Percentiles rank a stretch among this genome's conserved stretches.
Conservation (phyloP, 2,797 vertebrate genomes). For the Etheostoma perlongum region DNA sequence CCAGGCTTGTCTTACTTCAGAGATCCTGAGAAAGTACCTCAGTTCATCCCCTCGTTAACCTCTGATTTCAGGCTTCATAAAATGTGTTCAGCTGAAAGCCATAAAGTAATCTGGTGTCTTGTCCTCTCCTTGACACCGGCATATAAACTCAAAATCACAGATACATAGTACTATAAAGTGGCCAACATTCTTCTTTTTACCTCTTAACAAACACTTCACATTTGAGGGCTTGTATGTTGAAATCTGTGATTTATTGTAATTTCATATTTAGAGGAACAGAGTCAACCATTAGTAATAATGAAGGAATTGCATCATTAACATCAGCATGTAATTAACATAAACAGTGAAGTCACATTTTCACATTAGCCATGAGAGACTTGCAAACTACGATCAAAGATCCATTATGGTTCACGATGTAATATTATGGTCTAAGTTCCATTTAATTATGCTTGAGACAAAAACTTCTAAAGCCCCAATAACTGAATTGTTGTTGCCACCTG, state of each 20-base stretch:
- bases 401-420: constrained; percentile 11
- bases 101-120: constrained; percentile 53
- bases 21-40: constrained; percentile 65
- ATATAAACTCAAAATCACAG: constrained; percentile 51
- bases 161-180: constrained; percentile 20
- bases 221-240: constrained; percentile 4
- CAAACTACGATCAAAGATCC: not conserved
- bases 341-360: constrained; percentile 30
- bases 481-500: not conserved
- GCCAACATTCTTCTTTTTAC: constrained; percentile 40
- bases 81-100: constrained; percentile 62
- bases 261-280: constrained; percentile 8
- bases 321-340: constrained; percentile 33
- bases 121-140: constrained; percentile 48
- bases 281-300: constrained; percentile 15
- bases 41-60: constrained; percentile 70
- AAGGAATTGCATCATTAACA: constrained; percentile 32
- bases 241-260: constrained; percentile 32
- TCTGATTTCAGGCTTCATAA: constrained; percentile 69
- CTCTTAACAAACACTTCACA: constrained; percentile 32
- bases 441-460: not conserved
- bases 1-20: constrained; percentile 54
- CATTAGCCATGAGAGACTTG: not conserved
- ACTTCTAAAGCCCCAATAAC: not conserved
- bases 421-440: not conserved